Evolutionary conservation across 2,888 invertebrate species (phyloP).

Genomic region (Cerceris ruficornis): DNA sequence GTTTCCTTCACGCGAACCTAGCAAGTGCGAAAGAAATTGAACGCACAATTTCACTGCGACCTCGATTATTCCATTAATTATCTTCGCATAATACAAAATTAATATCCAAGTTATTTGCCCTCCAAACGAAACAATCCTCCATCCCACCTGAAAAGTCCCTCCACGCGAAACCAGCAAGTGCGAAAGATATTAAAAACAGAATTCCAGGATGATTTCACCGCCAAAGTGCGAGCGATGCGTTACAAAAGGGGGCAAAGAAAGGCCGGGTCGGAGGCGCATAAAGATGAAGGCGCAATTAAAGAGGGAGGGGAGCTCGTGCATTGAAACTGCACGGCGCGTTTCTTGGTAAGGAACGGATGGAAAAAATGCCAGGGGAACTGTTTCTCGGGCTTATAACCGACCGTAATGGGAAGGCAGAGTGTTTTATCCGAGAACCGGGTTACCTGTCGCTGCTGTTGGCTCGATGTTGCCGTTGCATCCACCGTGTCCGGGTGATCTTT

Average conservation of each 20-base stretch:
- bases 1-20: too few relatives aligned
- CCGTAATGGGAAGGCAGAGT: constrained; percentile 25
- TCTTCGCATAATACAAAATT: too few relatives aligned
- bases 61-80: too few relatives aligned
- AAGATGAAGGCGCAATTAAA: constrained; percentile 23
- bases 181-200: not conserved
- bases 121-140: too few relatives aligned
- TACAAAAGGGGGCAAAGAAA: constrained; percentile 12
- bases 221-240: constrained; percentile 1
- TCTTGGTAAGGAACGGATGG: constrained; percentile 12
- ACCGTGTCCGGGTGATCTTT: constrained; percentile 26
- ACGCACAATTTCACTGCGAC: not conserved
- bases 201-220: not conserved
- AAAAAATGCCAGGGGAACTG: constrained; percentile 24
- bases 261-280: constrained; percentile 35
- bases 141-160: too few relatives aligned
- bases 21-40: not conserved
- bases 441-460: constrained; percentile 9
- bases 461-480: constrained; percentile 15
- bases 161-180: too few relatives aligned
- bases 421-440: constrained; percentile 20
- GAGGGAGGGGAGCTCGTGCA: constrained; percentile 18
- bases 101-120: too few relatives aligned
- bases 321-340: constrained; percentile 32
- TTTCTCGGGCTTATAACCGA: constrained; percentile 27